Evolutionary conservation across 2,113 vertebrate genomes (phyloP).

Genomic region (Bubo bubo): DNA sequence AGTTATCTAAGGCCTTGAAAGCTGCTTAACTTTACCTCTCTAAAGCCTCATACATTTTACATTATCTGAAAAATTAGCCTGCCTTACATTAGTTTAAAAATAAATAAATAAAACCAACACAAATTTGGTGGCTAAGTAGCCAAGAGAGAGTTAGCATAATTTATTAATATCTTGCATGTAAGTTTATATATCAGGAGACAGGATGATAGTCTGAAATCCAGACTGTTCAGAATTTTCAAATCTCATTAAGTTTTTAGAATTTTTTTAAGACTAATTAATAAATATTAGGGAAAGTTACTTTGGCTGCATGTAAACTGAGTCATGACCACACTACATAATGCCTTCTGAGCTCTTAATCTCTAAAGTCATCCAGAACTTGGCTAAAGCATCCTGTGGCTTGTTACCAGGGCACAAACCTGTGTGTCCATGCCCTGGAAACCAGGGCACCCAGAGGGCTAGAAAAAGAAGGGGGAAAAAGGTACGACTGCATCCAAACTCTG

Average conservation of each 20-base stretch:
- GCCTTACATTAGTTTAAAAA: neutral
- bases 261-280: neutral
- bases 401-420: neutral
- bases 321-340: neutral
- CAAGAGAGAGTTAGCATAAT: neutral
- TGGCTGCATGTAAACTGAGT: neutral
- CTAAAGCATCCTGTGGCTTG: neutral
- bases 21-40: neutral
- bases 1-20: neutral
- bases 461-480: neutral
- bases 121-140: neutral
- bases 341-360: neutral
- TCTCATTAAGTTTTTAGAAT: neutral
- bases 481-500: neutral
- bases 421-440: neutral
- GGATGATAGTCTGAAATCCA: neutral
- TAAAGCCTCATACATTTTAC: slow-evolving; percentile 7
- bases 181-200: neutral
- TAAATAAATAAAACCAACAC: neutral
- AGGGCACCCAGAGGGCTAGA: neutral
- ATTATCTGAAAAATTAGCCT: neutral
- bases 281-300: neutral
- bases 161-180: neutral
- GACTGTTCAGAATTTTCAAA: neutral
- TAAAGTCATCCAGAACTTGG: neutral